These are phyloP conservation scores for Rotaria macrura DNA, from an alignment of 2,888 invertebrate genomes.

Conservation along the genomic window DNA sequence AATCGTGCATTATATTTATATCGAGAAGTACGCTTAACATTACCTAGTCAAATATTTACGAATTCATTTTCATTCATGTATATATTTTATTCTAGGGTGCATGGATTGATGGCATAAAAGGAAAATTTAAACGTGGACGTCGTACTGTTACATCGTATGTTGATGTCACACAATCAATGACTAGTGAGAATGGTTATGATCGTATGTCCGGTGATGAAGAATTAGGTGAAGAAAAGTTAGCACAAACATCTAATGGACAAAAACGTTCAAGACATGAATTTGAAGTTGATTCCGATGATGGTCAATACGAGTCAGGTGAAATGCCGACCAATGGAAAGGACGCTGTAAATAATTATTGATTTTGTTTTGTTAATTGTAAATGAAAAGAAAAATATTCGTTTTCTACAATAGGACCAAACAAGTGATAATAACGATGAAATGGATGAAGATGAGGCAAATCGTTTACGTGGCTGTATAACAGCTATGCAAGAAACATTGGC, in stretches of 20 bases:
- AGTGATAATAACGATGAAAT: conserved; percentile 19
- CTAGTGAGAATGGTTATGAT: conserved; percentile 8
- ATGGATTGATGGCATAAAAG: conserved; percentile 19
- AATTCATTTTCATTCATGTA: too few species aligned
- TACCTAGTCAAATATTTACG: too few species aligned
- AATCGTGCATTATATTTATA: too few species aligned
- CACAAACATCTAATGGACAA: background rate
- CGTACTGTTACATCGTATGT: background rate
- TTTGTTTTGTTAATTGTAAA: too few species aligned
- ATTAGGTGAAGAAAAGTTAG: conserved; percentile 2
- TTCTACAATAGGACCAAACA: background rate
- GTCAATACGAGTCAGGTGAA: background rate
- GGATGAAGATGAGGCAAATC: background rate
- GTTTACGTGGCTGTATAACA: conserved; percentile 2
- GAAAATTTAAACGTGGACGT: conserved; percentile 18
- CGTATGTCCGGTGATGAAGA: background rate
- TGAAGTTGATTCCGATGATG: conserved; percentile 13
- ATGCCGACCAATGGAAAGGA: background rate
- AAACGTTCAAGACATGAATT: conserved; percentile 22
- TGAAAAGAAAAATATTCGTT: background rate
- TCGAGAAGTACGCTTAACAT: too few species aligned
- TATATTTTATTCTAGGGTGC: too few species aligned
- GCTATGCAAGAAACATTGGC: conserved; percentile 21
- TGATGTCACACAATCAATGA: background rate
- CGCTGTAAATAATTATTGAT: background rate